Evolutionary conservation across 37 sponge, comb jelly and placozoan genomes (phyloP).

Genomic region (Crambe crambe): DNA sequence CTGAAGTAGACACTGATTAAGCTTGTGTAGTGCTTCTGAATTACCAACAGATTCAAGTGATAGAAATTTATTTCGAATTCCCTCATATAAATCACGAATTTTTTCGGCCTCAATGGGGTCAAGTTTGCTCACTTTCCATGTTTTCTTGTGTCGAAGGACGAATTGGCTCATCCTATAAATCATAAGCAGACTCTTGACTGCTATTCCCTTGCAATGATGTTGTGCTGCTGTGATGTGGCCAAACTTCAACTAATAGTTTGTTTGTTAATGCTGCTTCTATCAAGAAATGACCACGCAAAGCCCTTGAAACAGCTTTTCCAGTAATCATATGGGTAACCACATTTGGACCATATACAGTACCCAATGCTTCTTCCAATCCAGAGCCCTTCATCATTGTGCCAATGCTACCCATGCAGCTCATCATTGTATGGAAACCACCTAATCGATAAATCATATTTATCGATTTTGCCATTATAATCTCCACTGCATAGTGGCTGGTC

Average conservation of each 20-base stretch:
- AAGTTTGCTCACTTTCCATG: too few relatives aligned
- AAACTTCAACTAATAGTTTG: too few relatives aligned
- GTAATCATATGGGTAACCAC: conserved; percentile 30
- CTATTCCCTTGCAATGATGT: too few relatives aligned
- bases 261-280: conserved; percentile 54
- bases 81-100: not conserved
- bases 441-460: conserved; percentile 22
- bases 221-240: too few relatives aligned
- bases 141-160: too few relatives aligned
- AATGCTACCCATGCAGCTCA: conserved; percentile 13
- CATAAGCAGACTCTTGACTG: too few relatives aligned
- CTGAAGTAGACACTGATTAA: conserved; percentile 3
- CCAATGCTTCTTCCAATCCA: conserved; percentile 24
- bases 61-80: not conserved
- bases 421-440: conserved; percentile 44
- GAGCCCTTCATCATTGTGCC: conserved; percentile 23
- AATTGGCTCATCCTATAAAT: too few relatives aligned
- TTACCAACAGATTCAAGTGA: not conserved
- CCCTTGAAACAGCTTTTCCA: conserved; percentile 36
- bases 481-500: conserved; percentile 60
- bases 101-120: not conserved
- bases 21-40: conserved; percentile 1
- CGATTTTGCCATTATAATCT: conserved; percentile 20
- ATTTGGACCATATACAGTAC: conserved; percentile 34
- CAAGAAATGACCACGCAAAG: conserved; percentile 39